These are phyloP conservation scores for Pontoporia blainvillei DNA, from an alignment of 2,113 vertebrate genomes.

Conservation along the genomic window DNA sequence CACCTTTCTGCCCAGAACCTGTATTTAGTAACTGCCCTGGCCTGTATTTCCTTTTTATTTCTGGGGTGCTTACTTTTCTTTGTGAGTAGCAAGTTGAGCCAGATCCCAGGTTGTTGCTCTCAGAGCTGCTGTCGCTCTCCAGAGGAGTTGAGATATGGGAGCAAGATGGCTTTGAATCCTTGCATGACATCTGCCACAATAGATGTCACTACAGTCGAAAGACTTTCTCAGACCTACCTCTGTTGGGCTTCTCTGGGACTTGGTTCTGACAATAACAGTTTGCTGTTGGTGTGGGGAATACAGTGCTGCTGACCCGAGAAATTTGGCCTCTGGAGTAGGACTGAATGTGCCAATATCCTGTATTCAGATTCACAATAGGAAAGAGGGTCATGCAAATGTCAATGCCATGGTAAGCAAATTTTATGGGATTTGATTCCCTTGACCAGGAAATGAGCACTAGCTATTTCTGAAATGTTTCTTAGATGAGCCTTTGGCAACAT, in stretches of 20 bases:
- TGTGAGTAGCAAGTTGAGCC: constrained; percentile 45
- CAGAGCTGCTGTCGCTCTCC: constrained; percentile 55
- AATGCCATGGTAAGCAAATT: constrained; percentile 75
- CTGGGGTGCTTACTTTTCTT: constrained; percentile 74
- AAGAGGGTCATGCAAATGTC: constrained; percentile 73
- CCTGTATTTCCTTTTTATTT: constrained; percentile 83
- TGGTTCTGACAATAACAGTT: constrained; percentile 61
- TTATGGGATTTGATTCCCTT: background rate
- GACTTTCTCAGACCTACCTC: constrained; percentile 80
- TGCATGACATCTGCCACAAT: constrained; percentile 68
- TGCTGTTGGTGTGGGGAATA: constrained; percentile 57
- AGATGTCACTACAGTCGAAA: constrained; percentile 80
- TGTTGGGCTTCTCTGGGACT: constrained; percentile 77
- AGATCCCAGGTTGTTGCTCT: background rate
- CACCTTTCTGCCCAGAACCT: constrained; percentile 81
- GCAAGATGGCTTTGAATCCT: constrained; percentile 74
- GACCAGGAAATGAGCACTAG: background rate
- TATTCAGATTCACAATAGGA: constrained; percentile 79
- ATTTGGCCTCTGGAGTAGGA: constrained; percentile 61
- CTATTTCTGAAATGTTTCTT: background rate
- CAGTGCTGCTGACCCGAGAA: constrained; percentile 64
- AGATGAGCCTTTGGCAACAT: background rate
- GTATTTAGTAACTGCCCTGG: constrained; percentile 83
- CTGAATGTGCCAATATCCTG: constrained; percentile 76
- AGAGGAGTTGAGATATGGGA: constrained; percentile 61